A percentile compares a stretch with the other conserved stretches of the same genome.
phyloP scores from a whole-genome alignment of 2,888 invertebrate species.

The Caenorhabditis imperialis region DNA sequence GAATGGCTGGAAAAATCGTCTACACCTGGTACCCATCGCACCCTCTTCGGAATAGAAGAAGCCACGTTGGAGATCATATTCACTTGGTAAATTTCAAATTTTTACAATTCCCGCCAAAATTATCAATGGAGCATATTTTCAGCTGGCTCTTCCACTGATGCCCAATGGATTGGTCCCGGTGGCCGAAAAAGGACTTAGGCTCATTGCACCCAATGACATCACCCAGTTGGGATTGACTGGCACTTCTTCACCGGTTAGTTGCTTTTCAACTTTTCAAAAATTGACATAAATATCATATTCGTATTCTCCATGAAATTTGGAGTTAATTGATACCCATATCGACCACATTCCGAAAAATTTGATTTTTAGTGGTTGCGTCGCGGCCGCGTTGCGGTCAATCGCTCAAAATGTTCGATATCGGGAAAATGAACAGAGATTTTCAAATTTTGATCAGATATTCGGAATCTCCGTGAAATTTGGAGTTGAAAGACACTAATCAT shows the following conservation, averaged over 20 bases:
- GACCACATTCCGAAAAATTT: too few relatives aligned
- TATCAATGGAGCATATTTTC: conserved; percentile 4
- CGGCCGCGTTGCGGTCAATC: too few relatives aligned
- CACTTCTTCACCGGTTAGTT: conserved; percentile 9
- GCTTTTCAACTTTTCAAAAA: neutral
- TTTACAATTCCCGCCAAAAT: neutral
- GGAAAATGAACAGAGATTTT: too few relatives aligned
- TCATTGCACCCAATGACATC: conserved; percentile 19
- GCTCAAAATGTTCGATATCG: too few relatives aligned
- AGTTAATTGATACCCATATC: too few relatives aligned
- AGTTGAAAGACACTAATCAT: too few relatives aligned
- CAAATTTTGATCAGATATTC: too few relatives aligned
- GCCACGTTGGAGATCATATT: conserved; percentile 88
- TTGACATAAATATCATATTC: neutral
- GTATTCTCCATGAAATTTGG: too few relatives aligned
- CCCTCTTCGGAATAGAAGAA: conserved; percentile 88
- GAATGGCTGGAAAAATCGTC: conserved; percentile 61
- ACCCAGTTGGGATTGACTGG: conserved; percentile 17
- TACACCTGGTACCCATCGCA: conserved; percentile 91
- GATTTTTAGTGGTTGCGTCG: too few relatives aligned
- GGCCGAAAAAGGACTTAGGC: conserved; percentile 56
- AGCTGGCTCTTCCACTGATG: conserved; percentile 58
- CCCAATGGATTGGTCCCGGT: conserved; percentile 59
- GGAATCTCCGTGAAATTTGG: too few relatives aligned
- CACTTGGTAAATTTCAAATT: conserved; percentile 53